A percentile compares a stretch with the other conserved stretches of the same genome.
Evolutionary conservation across 2,113 vertebrate species (phyloP).

Genomic region (Peromyscus californicus): DNA sequence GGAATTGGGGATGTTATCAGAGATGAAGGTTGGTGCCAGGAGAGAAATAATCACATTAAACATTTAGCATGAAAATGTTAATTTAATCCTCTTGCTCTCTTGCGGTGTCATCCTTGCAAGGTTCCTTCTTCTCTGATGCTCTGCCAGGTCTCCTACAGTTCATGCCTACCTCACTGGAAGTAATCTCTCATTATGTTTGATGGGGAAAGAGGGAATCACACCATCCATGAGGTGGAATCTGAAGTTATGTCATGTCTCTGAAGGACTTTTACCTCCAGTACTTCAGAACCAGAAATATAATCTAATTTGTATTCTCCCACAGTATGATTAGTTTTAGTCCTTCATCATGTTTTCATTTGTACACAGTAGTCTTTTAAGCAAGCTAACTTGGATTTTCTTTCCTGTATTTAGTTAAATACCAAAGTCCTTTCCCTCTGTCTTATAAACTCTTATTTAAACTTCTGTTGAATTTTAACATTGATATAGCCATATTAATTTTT

Average conservation of each 20-base stretch:
- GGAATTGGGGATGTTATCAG: neutral
- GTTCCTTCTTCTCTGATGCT: neutral
- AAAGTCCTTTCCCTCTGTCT: neutral
- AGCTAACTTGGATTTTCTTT: neutral
- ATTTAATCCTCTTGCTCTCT: neutral
- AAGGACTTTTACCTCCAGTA: too few relatives aligned
- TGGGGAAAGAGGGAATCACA: neutral
- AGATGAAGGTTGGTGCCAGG: neutral
- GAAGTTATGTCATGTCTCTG: neutral
- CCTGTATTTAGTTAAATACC: neutral
- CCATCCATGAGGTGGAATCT: neutral
- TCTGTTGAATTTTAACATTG: neutral
- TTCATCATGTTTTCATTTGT: neutral
- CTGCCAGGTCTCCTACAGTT: accelerated
- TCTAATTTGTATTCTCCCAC: neutral
- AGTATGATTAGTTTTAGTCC: neutral
- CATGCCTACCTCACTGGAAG: too few relatives aligned
- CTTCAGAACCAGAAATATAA: neutral
- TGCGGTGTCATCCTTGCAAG: too few relatives aligned
- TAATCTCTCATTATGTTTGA: too few relatives aligned
- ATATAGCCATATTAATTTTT: neutral
- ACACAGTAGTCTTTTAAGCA: neutral
- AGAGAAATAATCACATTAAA: neutral
- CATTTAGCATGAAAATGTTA: neutral
- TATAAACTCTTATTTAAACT: neutral